phyloP scores from a whole-genome alignment of 2,888 invertebrate genomes.

The Platerodrilus igneus region DNA sequence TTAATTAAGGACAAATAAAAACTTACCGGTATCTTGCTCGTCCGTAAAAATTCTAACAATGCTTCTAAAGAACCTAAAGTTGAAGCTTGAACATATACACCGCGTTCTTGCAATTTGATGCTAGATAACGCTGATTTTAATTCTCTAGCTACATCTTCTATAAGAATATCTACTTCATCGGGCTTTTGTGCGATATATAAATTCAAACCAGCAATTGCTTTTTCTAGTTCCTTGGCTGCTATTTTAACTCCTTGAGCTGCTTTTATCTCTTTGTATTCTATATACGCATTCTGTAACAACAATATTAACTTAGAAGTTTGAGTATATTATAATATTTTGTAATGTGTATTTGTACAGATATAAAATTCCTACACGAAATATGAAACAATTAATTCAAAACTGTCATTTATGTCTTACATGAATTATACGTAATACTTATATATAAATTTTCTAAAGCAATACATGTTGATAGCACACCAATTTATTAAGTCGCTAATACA shows the following conservation, averaged over 20 bases:
- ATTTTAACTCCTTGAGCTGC: constrained; percentile 99
- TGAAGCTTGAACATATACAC: constrained; percentile 99
- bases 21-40: constrained; percentile 91
- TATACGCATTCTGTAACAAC: constrained; percentile 80
- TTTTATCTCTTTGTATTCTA: constrained; percentile 88
- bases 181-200: constrained; percentile 85
- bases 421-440: no score
- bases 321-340: no score
- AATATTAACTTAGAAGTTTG: no score
- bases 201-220: constrained; percentile 94
- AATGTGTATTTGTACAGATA: no score
- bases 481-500: no score
- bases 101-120: constrained; percentile 86
- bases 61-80: constrained; percentile 99
- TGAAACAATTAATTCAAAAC: no score
- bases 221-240: constrained; percentile 96
- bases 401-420: no score
- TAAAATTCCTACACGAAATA: no score
- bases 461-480: no score
- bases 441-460: no score
- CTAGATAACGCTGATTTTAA: constrained; percentile 84
- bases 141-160: constrained; percentile 84
- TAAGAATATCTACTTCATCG: constrained; percentile 85
- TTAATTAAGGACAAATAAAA: constrained; percentile 10
- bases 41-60: constrained; percentile 83